Evolutionary conservation across 2,797 vertebrate genomes (phyloP), one percentile per base, ranked within the genome.

Genomic region (Apodemus agrarius): DNA sequence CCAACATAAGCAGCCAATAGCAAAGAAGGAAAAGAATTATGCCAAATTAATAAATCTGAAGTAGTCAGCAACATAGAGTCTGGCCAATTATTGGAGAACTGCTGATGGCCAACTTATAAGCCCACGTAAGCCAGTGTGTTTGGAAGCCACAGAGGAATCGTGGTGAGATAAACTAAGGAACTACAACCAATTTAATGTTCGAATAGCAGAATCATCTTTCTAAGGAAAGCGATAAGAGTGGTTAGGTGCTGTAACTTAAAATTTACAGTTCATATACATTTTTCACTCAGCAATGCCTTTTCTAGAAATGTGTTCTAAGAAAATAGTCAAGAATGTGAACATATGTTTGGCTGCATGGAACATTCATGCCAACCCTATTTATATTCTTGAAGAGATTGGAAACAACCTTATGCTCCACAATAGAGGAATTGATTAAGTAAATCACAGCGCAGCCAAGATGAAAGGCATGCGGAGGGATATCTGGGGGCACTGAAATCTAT

Each of bases 41-140:
- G n/a, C 46, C 94, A 97, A 96, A 96, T 91, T 92, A 91, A 95
- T 93, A 76, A 69, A 93, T 89, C 79, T 91, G 14, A 95, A 97
- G 89, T 84, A 92, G 91, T 95, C 61, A n/a, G 21, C 37, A 90
- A 37, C 89, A 19, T 57, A 85, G 63, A 96, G 80, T 89, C 88
- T 84, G 75, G 52, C 54, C 65, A 84, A 81, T 92, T 96, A 72
- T 92, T 94, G 54, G 61, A 54, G 26, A 94, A 52, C 24, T 7
- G 82, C 46, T 65, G 52, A 52, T 79, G 78, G 94, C 26, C 86
- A 92, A 3, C 87, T 49, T 94, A 84, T 65, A 96, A 79, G 34
- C 63, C 14, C 63, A 80, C 31, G 26, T 3, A 86, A 86, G 85
- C 90, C 16, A 81, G 13, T 69, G 65, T 91, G 40, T 52, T 96